Percentiles rank a stretch among this genome's conserved stretches.
Evolutionary conservation across 2,888 invertebrate genomes (phyloP).

Genomic region (Hypercompe scribonia): DNA sequence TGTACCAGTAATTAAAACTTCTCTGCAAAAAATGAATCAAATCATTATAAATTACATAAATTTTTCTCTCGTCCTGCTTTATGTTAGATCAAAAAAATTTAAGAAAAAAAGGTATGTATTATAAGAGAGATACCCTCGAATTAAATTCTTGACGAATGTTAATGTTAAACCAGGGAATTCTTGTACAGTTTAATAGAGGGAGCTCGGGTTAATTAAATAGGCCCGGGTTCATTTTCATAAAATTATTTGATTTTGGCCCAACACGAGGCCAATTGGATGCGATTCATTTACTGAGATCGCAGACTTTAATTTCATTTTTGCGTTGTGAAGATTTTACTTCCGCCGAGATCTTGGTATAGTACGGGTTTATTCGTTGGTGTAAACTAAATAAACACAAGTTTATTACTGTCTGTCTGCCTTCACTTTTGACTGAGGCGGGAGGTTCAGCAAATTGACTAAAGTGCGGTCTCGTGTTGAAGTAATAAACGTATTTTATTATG

Average conservation of each 20-base stretch:
- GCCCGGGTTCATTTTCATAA: conserved; percentile 82
- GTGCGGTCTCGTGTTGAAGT: conserved; percentile 68
- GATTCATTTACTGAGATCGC: conserved; percentile 72
- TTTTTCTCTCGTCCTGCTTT: conserved; percentile 69
- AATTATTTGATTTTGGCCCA: conserved; percentile 83
- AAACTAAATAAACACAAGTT: conserved; percentile 74
- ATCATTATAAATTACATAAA: conserved; percentile 78
- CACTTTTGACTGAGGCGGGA: conserved; percentile 65
- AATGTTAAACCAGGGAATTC: conserved; percentile 85
- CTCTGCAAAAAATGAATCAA: conserved; percentile 77
- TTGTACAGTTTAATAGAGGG: conserved; percentile 82
- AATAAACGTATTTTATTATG: conserved; percentile 61
- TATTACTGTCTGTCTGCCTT: conserved; percentile 73
- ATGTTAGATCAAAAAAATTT: conserved; percentile 67
- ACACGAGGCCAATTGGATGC: conserved; percentile 71
- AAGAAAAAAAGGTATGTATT: conserved; percentile 78
- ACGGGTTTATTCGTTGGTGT: conserved; percentile 61
- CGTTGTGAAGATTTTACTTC: conserved; percentile 58
- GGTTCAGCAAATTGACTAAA: conserved; percentile 65
- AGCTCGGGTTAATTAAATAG: conserved; percentile 84
- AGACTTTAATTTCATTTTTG: conserved; percentile 77
- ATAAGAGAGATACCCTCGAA: conserved; percentile 70
- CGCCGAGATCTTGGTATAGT: conserved; percentile 49
- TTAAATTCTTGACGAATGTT: conserved; percentile 83
- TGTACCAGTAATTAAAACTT: conserved; percentile 77